phyloP scores from a whole-genome alignment of 2,113 vertebrate species.

The Ctenodactylus gundi region DNA sequence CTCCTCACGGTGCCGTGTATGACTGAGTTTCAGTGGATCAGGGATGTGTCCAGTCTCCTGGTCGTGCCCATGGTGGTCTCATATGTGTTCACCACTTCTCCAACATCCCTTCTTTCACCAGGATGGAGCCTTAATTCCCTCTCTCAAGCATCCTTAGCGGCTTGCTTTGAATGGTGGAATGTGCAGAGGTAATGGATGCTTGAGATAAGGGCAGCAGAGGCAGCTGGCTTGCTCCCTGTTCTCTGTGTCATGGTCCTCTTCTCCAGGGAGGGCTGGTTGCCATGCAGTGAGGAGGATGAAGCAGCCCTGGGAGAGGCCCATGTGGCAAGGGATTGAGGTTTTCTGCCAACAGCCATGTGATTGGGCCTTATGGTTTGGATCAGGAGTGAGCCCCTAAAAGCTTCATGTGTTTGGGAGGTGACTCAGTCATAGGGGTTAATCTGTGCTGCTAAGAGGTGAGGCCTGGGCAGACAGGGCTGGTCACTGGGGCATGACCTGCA shows the following conservation, averaged over 20 bases:
- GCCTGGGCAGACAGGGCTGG: too few relatives aligned
- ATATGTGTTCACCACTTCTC: not conserved
- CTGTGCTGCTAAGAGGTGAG: too few relatives aligned
- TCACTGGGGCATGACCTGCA: too few relatives aligned
- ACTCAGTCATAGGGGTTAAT: too few relatives aligned
- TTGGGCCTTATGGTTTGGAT: not conserved
- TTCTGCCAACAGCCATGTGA: not conserved
- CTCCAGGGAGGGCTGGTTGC: not conserved
- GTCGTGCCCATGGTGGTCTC: not conserved
- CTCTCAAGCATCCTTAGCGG: not conserved
- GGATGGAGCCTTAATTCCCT: not conserved
- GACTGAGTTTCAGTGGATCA: not conserved
- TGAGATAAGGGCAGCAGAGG: not conserved
- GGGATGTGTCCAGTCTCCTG: too few relatives aligned
- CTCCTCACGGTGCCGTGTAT: not conserved
- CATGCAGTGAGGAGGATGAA: not conserved
- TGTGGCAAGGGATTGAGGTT: not conserved
- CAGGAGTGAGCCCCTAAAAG: too few relatives aligned
- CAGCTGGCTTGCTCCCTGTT: not conserved
- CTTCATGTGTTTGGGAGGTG: too few relatives aligned
- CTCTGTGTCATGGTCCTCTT: not conserved
- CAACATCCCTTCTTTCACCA: not conserved
- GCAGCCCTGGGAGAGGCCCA: not conserved
- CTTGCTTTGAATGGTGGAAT: not conserved
- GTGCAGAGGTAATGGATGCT: not conserved